Conservation (phyloP, 2,113 vertebrate genomes). For the Lamprotornis superbus region DNA sequence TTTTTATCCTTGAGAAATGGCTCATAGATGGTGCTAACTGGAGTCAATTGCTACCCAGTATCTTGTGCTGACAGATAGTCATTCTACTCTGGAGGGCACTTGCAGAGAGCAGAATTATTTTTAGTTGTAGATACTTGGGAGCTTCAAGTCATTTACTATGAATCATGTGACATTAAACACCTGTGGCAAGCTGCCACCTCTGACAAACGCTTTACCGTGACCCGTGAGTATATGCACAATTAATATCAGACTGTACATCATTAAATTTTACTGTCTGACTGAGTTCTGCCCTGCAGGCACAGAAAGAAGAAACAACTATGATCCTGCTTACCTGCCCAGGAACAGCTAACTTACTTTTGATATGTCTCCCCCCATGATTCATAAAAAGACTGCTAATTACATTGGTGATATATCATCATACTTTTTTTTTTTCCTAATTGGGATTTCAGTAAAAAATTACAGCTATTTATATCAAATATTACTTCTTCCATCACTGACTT, state of each 20-base stretch:
- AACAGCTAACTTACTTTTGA: constrained; percentile 42
- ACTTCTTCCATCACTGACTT: constrained; percentile 29
- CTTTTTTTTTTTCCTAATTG: neutral
- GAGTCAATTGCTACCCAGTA: neutral
- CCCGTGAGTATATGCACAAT: constrained; percentile 7
- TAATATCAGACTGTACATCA: constrained; percentile 52
- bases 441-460: constrained; percentile 39
- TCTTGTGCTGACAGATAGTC: neutral
- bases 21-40: neutral
- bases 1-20: constrained; percentile 16
- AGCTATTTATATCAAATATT: constrained; percentile 47
- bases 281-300: constrained; percentile 26
- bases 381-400: constrained; percentile 44
- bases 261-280: constrained; percentile 44
- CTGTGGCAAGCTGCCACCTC: neutral
- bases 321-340: neutral
- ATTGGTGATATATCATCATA: neutral
- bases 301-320: constrained; percentile 50
- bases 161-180: constrained; percentile 51
- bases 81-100: neutral
- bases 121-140: constrained; percentile 46
- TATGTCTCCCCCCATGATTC: neutral
- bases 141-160: constrained; percentile 20
- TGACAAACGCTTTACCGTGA: neutral
- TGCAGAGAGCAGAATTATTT: constrained; percentile 59